Base-by-base conservation (phyloP, 2,888 invertebrate species). In the Diploptera punctata region DNA sequence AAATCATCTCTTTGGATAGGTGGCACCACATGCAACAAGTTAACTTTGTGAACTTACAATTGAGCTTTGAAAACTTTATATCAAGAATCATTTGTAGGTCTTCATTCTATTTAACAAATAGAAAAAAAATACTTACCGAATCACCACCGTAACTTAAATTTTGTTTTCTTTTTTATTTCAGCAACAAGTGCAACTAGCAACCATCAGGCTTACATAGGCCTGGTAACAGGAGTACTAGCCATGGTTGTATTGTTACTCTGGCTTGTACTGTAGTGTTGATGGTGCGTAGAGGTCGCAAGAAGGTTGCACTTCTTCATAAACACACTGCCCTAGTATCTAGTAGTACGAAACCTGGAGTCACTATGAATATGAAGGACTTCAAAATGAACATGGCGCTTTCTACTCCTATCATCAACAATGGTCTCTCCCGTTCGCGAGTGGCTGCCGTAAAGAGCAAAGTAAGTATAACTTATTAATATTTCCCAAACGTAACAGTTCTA, bases 161-260 rank as follows among this genome's bases (percentile, higher is more conserved):
- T n/a, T n/a, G n/a, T n/a, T n/a, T 65, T 24, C 2, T 4, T 54
- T 54, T 60, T 29, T 47, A 21, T 29, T 47, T n/a, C 81, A 80
- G 91, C 81, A 79, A 89, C 82, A 77, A 89, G 80, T 82, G 88
- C 82, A 76, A 89, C 85, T 77, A 89, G 81, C 84, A 89, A 85
- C 76, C 86, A 87, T 10, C 83, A 85, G 44, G 80, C 86, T 75
- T 88, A 89, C 72, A 88, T 90, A 10, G 87, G 91, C 0, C 82
- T 93, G 1, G 87, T 92, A 19, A 90, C 91, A 44, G 90, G 90
- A 0, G 87, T 89, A 0, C 80, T 91, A 74, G 90, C 90, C 2
- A 89, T 91, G 79, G 84, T 90, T 61, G 88, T 89, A 0, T 83
- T 92, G 7, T 83, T 91, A 24, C 82, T n/a, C n/a, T 90, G 72